Percentiles rank a stretch among this genome's conserved stretches.
phyloP scores from a whole-genome alignment of 2,113 vertebrate species.

The Xiphias gladius region DNA sequence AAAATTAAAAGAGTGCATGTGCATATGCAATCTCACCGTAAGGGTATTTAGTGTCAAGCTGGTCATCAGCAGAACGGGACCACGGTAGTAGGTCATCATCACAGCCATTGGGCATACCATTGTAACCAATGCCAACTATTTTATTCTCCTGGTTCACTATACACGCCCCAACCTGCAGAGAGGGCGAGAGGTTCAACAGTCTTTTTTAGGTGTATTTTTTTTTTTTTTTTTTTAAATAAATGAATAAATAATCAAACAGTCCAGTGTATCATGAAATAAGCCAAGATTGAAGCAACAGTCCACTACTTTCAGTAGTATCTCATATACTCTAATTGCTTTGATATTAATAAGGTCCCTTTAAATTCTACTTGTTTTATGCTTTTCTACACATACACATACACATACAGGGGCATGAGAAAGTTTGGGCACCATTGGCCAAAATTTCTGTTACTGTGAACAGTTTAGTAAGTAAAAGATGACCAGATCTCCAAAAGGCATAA shows the following conservation, averaged over 20 bases:
- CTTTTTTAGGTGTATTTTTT: neutral
- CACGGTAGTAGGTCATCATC: constrained; percentile 74
- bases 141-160: constrained; percentile 98
- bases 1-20: neutral
- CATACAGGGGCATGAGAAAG: no score
- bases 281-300: neutral
- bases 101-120: constrained; percentile 93
- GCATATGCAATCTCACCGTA: constrained; percentile 50
- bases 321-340: neutral
- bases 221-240: no score
- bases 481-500: no score
- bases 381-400: neutral
- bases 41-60: constrained; percentile 69
- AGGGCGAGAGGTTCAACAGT: neutral
- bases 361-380: neutral
- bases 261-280: neutral
- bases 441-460: no score
- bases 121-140: constrained; percentile 98
- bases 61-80: constrained; percentile 61
- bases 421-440: no score
- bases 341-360: no score
- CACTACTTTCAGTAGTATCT: neutral
- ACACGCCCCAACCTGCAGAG: constrained; percentile 90
- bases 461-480: no score
- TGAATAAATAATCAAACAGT: no score